Evolutionary conservation across 1,140 invertebrate genomes (phyloP), one percentile per base, ranked within the genome.

Genomic region (Drosophila funebris): DNA sequence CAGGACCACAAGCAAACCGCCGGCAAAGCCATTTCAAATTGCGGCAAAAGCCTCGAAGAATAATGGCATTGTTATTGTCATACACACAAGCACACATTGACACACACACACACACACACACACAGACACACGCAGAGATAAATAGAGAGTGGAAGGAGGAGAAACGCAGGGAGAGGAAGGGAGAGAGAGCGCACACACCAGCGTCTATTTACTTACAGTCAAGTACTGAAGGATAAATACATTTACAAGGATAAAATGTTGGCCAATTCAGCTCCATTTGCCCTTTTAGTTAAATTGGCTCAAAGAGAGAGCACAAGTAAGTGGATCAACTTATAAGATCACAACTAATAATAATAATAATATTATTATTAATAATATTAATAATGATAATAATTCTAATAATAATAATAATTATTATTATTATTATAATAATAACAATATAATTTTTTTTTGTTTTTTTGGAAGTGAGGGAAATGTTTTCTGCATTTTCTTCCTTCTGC

Each of bases 21-120:
- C 36, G 29, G 56, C 58, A 69, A 76, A 62, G 52, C 58, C 69
- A 72, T 72, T 67, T 72, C 69, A 67, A 72, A 67, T 72, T 67
- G 69, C 29, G 44, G 62, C 63, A 67, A 75, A 63, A 75, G 73
- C 67, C 67, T 73, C 52, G 60, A 75, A 70, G 73, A 75, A 75
- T 63, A 72, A 75, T 64, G 62, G 62, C 53, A 67, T 72, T 67
- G 69, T 72, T 72, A 72, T 72, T 72, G 69, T 58, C 69, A 66
- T 62, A 72, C 52, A 72, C 44, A 63, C 43, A 36, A 0, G 29
- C 8, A 66, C 4, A n/a, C 13, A 2, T 4, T 46, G 9, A 52
- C 14, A 52, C 4, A 24, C 6, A 50, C 9, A 62, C 24, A 20
- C 6, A 62, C 13, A 61, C 9, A 31, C 16, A 36, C 6, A 58